phyloP scores from a whole-genome alignment of 2,888 invertebrate species.

The Mythimna lalbum region DNA sequence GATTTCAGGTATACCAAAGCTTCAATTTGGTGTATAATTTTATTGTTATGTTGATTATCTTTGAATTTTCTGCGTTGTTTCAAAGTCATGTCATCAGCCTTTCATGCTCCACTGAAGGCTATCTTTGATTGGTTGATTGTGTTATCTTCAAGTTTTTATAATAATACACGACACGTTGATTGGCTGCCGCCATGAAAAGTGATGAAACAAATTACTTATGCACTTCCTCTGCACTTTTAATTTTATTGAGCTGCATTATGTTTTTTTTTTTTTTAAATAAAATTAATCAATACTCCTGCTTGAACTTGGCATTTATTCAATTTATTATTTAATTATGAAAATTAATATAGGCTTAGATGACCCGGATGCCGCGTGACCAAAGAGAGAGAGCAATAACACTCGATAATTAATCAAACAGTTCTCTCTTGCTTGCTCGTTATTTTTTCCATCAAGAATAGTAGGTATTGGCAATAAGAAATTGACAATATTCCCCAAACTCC shows the following conservation, averaged over 20 bases:
- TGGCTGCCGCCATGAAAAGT: slow-evolving; percentile 86
- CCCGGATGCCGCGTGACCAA: slow-evolving; percentile 3
- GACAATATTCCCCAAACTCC: not conserved
- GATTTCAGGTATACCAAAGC: not conserved
- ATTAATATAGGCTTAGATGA: not conserved
- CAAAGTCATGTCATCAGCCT: slow-evolving; percentile 75
- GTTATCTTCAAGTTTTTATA: slow-evolving; percentile 83
- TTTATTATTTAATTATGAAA: not conserved
- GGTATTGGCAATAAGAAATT: not conserved
- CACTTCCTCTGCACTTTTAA: slow-evolving; percentile 77
- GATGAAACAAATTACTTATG: slow-evolving; percentile 88
- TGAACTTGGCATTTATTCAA: not conserved
- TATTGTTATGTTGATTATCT: slow-evolving; percentile 9
- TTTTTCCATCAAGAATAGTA: not conserved
- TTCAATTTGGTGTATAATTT: not conserved
- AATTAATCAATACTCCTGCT: not conserved
- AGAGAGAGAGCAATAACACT: not conserved
- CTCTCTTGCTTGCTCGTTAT: not conserved
- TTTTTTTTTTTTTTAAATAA: not conserved
- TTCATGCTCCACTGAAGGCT: slow-evolving; percentile 85
- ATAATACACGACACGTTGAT: slow-evolving; percentile 72
- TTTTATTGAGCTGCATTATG: not conserved
- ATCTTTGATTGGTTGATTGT: slow-evolving; percentile 79
- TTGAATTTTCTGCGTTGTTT: slow-evolving; percentile 63
- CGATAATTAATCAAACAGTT: no score